Evolutionary conservation across 2,797 vertebrate genomes (phyloP).

Genomic region (Cuculus canorus): DNA sequence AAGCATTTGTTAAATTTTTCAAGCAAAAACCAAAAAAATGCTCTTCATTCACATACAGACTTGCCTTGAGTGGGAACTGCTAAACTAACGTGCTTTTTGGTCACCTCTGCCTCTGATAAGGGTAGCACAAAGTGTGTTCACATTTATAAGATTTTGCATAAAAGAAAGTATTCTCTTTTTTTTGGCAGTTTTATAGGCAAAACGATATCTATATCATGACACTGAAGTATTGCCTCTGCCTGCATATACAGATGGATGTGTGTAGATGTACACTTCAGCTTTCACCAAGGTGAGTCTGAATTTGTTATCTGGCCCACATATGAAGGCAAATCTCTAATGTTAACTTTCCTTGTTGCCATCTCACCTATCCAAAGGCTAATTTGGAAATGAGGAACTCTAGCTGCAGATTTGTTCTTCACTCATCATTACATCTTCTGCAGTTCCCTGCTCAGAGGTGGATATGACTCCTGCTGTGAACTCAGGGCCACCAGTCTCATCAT

Average conservation of each 20-base stretch:
- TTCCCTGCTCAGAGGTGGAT: background rate
- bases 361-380: background rate
- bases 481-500: background rate
- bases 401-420: background rate
- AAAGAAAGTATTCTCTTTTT: background rate
- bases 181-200: background rate
- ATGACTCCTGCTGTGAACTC: background rate
- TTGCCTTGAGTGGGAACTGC: background rate
- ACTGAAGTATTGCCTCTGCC: background rate
- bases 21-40: background rate
- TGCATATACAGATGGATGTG: background rate
- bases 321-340: background rate
- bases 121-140: background rate
- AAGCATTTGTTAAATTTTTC: slow-evolving; percentile 46
- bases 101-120: background rate
- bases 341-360: background rate
- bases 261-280: background rate
- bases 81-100: background rate
- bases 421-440: background rate
- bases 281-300: background rate
- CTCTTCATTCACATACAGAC: slow-evolving; percentile 1
- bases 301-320: background rate
- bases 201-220: background rate
- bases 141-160: background rate
- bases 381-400: background rate